phyloP scores from a whole-genome alignment of 2,113 vertebrate genomes.

The Oreochromis aureus region DNA sequence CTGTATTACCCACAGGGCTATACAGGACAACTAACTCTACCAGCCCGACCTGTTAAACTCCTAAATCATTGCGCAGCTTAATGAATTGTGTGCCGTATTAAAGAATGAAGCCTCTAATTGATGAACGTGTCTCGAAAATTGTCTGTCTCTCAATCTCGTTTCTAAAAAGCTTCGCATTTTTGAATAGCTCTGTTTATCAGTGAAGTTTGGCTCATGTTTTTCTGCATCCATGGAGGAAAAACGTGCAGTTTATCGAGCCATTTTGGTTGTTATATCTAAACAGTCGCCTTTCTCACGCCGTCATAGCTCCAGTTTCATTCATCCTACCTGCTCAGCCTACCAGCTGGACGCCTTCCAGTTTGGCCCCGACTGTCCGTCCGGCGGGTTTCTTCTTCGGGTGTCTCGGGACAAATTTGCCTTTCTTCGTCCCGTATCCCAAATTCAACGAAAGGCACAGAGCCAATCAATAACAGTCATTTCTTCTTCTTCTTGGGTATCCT shows the following conservation, averaged over 20 bases:
- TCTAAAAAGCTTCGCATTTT: background rate
- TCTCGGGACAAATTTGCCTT: background rate
- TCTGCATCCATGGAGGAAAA: background rate
- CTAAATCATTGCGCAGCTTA: background rate
- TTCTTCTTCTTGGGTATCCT: background rate
- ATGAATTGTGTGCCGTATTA: background rate
- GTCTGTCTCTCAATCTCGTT: fast-evolving
- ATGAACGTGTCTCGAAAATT: background rate
- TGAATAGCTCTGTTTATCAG: background rate
- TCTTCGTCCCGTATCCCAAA: background rate
- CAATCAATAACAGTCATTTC: background rate
- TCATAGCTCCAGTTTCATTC: background rate
- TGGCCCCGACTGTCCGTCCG: background rate
- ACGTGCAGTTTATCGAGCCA: background rate
- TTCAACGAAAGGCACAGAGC: background rate
- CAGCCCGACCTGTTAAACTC: background rate
- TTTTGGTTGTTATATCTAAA: background rate
- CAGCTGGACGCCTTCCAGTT: conserved; percentile 1
- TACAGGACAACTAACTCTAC: background rate
- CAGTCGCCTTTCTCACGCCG: background rate
- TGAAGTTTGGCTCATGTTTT: background rate
- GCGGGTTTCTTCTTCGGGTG: background rate
- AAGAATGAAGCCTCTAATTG: background rate
- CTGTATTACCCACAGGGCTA: background rate
- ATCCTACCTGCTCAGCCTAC: conserved; percentile 34